Conservation (phyloP, 2,888 invertebrate species). For the Habroteleia sp. region DNA sequence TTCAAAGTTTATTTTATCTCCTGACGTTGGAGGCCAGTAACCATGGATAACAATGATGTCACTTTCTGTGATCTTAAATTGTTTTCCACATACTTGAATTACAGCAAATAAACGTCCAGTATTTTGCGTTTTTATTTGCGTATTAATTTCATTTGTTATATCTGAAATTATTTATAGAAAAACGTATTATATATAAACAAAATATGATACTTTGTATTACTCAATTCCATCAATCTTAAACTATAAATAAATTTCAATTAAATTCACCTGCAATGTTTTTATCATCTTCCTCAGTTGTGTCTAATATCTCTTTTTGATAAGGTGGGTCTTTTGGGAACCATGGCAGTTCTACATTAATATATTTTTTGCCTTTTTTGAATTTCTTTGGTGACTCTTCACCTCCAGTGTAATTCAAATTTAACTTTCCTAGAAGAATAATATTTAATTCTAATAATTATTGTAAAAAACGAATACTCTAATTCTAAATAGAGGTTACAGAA, state of each 20-base stretch:
- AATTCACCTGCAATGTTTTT: conserved; percentile 69
- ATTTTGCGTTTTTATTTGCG: conserved; percentile 82
- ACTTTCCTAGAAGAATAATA: too few species aligned
- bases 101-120: conserved; percentile 90
- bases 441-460: too few species aligned
- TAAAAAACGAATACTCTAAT: too few species aligned
- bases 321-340: conserved; percentile 69
- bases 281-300: conserved; percentile 70
- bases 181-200: background rate
- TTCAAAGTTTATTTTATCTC: conserved; percentile 90
- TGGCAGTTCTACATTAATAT: conserved; percentile 66
- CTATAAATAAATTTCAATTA: too few species aligned
- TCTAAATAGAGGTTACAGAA: too few species aligned
- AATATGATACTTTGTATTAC: too few species aligned
- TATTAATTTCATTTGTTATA: conserved; percentile 85
- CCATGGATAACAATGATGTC: conserved; percentile 92
- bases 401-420: too few species aligned
- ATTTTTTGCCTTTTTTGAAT: too few species aligned
- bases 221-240: too few species aligned
- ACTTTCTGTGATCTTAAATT: conserved; percentile 92
- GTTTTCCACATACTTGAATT: conserved; percentile 90
- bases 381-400: too few species aligned
- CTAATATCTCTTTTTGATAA: conserved; percentile 67
- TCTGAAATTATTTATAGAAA: conserved; percentile 78
- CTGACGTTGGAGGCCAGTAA: conserved; percentile 90